Evolutionary conservation across 2,888 invertebrate genomes (phyloP).

Genomic region (Dasypolia templi): DNA sequence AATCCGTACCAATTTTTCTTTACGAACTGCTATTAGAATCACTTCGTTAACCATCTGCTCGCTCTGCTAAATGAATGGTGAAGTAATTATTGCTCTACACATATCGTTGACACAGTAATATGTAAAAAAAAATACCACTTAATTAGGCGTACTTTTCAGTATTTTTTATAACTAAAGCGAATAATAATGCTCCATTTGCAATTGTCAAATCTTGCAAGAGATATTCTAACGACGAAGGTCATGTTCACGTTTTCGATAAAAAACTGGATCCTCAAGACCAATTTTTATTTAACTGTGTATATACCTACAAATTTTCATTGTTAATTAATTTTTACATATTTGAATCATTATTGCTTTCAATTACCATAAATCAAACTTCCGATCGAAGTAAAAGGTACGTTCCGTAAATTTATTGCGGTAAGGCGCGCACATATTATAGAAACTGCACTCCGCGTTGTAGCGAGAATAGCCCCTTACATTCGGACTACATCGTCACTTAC

Average conservation of each 20-base stretch:
- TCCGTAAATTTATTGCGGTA: neutral
- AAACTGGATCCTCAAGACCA: no score
- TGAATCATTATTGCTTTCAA: neutral
- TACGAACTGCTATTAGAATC: neutral
- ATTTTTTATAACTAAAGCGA: neutral
- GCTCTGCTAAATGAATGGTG: neutral
- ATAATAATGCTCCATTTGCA: neutral
- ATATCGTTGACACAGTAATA: neutral
- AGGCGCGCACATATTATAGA: neutral
- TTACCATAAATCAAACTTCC: no score
- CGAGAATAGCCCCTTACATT: constrained; percentile 1
- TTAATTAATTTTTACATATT: neutral
- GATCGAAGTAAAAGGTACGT: neutral
- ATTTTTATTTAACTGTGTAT: neutral
- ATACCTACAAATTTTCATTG: neutral
- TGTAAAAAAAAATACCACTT: neutral
- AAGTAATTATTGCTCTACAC: neutral
- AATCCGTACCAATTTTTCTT: neutral
- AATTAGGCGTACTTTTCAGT: neutral
- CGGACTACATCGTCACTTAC: neutral
- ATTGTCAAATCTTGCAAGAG: neutral
- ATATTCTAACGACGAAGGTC: no score
- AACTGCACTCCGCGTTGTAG: neutral
- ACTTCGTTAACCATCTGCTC: neutral
- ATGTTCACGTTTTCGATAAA: neutral